phyloP scores from a whole-genome alignment of 2,113 vertebrate genomes.

The Ivindomyrus marchei region DNA sequence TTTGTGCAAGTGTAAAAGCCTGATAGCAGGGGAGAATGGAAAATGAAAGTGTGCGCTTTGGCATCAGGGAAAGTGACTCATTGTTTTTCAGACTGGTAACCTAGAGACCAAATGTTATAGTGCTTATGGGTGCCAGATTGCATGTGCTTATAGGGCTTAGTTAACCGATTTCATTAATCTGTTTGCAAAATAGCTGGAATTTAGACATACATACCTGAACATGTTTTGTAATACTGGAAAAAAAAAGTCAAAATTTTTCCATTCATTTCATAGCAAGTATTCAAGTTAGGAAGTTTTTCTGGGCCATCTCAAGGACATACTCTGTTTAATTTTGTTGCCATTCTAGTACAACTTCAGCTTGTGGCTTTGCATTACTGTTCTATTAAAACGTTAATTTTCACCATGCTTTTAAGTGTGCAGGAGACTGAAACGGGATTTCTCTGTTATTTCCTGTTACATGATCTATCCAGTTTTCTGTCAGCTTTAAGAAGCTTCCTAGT shows the following conservation, averaged over 20 bases:
- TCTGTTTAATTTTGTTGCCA: background rate
- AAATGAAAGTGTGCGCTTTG: constrained; percentile 59
- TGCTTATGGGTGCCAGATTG: background rate
- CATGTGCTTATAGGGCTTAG: background rate
- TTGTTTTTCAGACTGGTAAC: constrained; percentile 56
- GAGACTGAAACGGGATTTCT: background rate
- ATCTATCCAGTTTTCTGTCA: background rate
- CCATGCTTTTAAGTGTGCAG: background rate
- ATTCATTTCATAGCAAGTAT: background rate
- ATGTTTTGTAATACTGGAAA: background rate
- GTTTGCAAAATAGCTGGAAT: background rate
- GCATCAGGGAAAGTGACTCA: constrained; percentile 56
- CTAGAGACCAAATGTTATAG: constrained; percentile 41
- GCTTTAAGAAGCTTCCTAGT: background rate
- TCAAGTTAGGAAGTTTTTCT: background rate
- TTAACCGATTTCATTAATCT: background rate
- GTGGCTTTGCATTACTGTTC: background rate
- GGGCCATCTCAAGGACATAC: background rate
- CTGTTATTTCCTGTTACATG: background rate
- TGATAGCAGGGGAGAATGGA: constrained; percentile 36
- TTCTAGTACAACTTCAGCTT: background rate
- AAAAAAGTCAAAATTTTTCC: background rate
- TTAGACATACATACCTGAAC: background rate
- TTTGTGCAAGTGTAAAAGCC: background rate
- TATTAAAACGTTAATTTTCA: background rate